Evolutionary conservation across 1,140 invertebrate species (phyloP).

Genomic region (Acromyrmex heyeri): DNA sequence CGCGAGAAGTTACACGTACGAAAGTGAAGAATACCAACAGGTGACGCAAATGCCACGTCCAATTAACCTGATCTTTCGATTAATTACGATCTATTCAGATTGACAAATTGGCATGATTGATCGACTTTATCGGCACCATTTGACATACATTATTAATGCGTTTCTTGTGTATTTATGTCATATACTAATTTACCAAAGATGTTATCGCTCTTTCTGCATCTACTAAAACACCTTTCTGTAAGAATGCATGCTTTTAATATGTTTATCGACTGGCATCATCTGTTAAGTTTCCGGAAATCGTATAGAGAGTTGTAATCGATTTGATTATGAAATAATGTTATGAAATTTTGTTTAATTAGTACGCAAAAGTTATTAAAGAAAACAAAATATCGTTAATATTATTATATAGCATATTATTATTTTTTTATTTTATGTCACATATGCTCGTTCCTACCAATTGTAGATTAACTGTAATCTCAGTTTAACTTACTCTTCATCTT

Average conservation of each 20-base stretch:
- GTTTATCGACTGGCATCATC: slow-evolving; percentile 23
- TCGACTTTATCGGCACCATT: slow-evolving; percentile 73
- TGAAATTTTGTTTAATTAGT: neutral
- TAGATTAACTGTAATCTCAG: no score
- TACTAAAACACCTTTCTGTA: neutral
- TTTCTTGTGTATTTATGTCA: slow-evolving; percentile 10
- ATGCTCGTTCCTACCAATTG: no score
- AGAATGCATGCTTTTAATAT: slow-evolving; percentile 2
- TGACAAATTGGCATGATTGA: slow-evolving; percentile 75
- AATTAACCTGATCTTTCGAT: slow-evolving; percentile 76
- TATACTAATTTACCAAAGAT: neutral
- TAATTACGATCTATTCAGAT: slow-evolving; percentile 78
- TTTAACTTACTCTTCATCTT: no score
- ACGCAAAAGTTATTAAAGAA: neutral
- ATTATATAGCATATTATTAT: neutral
- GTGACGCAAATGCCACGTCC: slow-evolving; percentile 78
- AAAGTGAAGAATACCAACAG: slow-evolving; percentile 12
- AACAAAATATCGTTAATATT: neutral
- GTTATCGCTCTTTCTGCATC: slow-evolving; percentile 4
- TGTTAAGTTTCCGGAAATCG: slow-evolving; percentile 29
- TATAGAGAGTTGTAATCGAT: neutral
- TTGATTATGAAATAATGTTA: slow-evolving; percentile 2
- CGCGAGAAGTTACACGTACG: slow-evolving; percentile 6
- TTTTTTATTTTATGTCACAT: neutral
- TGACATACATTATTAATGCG: slow-evolving; percentile 62